Evolutionary conservation across 2,888 invertebrate species (phyloP), one percentile per base, ranked within the genome.

Genomic region (Drymonia ruficornis): DNA sequence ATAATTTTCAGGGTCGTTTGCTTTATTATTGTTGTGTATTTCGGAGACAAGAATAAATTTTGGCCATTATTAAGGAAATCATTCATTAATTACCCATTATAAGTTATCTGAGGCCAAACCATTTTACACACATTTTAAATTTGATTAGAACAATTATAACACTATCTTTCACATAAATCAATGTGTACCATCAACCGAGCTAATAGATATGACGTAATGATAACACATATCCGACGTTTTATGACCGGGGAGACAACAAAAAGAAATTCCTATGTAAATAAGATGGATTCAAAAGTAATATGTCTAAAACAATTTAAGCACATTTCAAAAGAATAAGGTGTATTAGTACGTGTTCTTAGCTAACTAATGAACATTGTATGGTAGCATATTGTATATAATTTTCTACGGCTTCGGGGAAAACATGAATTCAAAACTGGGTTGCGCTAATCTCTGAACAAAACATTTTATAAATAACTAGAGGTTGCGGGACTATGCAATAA

Each of bases 371-470:
- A 38, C 16, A 44, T 47, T 50, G 50, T 29, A 31, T 44, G 16
- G 28, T 16, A 51, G 31, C 19, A 36, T 52, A 52, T 43, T 59
- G 51, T 15, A 38, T 19, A 44, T 52, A 50, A 51, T 65, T 56
- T 72, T 64, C 43, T 74, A 78, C 43, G 76, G 75, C 70, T 78
- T 80, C 76, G n/a, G 40, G 56, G 56, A 72, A 76, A 78, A 72
- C 63, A 65, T 52, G 63, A 73, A 51, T 61, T 50, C 47, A 59
- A 55, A 18, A 51, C 28, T 36, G 40, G 42, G 16, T 45, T 50
- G 38, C 51, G 44, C 48, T 28, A 23, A 42, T 8, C 6, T 55
- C 45, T 31, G 8, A 7, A 50, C 28, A 23, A 49, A 45, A 11
- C 1, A 12, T 50, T 45, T 50, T 56, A 53, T 51, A 29, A 23